Evolutionary conservation across 2,888 invertebrate species (phyloP).

Genomic region (Lochmaea crataegi): DNA sequence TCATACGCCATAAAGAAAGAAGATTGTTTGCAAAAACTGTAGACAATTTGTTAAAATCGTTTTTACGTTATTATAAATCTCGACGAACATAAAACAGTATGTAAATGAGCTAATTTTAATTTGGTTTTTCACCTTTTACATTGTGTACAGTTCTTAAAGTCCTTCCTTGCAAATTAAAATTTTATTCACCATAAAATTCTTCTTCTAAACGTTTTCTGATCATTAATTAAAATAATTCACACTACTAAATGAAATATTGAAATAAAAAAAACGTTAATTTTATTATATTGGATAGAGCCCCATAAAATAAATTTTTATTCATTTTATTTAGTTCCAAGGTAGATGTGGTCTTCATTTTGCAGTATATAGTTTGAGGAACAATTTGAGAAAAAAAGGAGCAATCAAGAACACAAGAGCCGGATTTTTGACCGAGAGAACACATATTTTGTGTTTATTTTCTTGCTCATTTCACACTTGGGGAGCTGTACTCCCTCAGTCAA

Average conservation of each 20-base stretch:
- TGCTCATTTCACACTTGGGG: too few relatives aligned
- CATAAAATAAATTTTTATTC: too few relatives aligned
- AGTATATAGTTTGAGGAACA: too few relatives aligned
- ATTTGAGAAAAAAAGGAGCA: too few relatives aligned
- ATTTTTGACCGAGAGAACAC: too few relatives aligned
- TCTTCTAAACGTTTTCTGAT: not conserved
- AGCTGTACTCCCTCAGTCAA: too few relatives aligned
- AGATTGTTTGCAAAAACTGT: not conserved
- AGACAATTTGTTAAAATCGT: not conserved
- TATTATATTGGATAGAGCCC: not conserved
- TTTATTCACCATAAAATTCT: conserved; percentile 1
- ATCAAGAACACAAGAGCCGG: too few relatives aligned
- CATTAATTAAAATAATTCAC: not conserved
- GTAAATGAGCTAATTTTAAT: not conserved
- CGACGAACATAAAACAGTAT: not conserved
- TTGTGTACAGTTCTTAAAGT: not conserved
- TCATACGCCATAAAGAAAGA: not conserved
- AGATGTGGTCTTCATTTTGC: too few relatives aligned
- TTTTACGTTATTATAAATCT: not conserved
- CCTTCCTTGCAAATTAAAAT: not conserved
- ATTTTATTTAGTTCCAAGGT: too few relatives aligned
- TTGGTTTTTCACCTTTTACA: not conserved
- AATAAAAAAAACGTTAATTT: too few relatives aligned
- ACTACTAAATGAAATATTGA: too few relatives aligned
- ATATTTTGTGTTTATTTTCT: too few relatives aligned